These are phyloP conservation scores for Nephrotoma flavescens DNA, from an alignment of 2,888 invertebrate species.

Conservation along the genomic window DNA sequence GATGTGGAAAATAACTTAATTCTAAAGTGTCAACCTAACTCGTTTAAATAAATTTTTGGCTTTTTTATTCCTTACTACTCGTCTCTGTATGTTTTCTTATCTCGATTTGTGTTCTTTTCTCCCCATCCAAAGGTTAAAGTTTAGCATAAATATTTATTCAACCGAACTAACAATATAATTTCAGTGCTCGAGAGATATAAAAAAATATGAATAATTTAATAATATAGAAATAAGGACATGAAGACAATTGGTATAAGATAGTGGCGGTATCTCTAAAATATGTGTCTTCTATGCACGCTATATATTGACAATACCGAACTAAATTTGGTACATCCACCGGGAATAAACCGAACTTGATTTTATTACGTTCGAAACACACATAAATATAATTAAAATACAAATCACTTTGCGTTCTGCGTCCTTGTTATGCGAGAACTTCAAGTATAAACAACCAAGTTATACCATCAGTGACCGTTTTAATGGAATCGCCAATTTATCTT, in stretches of 20 bases:
- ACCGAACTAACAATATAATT: background rate
- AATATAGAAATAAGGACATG: background rate
- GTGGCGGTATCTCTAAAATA: background rate
- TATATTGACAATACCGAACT: background rate
- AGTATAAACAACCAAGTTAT: background rate
- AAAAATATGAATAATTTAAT: background rate
- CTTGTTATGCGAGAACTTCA: background rate
- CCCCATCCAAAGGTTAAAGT: background rate
- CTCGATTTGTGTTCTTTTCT: background rate
- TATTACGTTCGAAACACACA: background rate
- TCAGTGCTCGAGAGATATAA: background rate
- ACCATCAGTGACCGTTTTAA: background rate
- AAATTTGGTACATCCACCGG: background rate
- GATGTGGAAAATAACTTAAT: background rate
- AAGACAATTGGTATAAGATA: background rate
- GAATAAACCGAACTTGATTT: background rate
- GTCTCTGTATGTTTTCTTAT: background rate
- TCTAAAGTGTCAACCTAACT: background rate
- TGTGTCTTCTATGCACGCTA: background rate
- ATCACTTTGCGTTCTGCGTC: background rate
- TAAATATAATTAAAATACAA: background rate
- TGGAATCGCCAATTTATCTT: background rate
- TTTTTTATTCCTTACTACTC: background rate
- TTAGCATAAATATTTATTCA: background rate
- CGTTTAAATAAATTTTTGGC: background rate